Percentiles rank a stretch among this genome's conserved stretches.
Conservation (phyloP, 2,888 invertebrate species). For the Lutraria lutraria region DNA sequence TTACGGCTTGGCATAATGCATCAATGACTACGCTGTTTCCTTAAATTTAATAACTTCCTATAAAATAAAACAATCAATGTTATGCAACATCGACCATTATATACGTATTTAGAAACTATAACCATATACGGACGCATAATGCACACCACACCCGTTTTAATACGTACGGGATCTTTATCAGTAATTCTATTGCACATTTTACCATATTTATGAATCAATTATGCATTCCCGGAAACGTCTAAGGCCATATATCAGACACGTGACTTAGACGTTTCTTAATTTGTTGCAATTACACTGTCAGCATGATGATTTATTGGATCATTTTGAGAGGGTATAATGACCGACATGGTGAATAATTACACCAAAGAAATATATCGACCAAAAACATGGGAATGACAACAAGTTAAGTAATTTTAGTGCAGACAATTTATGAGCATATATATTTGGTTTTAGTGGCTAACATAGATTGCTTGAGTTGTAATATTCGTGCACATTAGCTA, state of each 20-base stretch:
- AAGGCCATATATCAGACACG: background rate
- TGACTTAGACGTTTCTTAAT: slow-evolving; percentile 2
- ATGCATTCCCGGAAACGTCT: background rate
- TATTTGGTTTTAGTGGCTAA: background rate
- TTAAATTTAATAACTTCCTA: too few relatives aligned
- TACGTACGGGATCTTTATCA: background rate
- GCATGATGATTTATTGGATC: background rate
- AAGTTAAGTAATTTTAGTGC: background rate
- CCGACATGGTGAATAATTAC: background rate
- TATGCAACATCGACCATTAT: background rate
- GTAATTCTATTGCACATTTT: background rate
- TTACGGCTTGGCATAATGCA: too few relatives aligned
- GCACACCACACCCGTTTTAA: background rate
- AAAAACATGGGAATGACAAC: background rate
- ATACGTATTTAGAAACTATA: background rate
- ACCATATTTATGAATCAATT: background rate
- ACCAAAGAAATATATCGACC: background rate
- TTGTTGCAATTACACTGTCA: background rate
- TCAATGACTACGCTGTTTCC: too few relatives aligned
- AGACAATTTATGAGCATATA: background rate
- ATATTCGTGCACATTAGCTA: background rate
- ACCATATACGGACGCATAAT: background rate
- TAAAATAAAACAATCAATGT: too few relatives aligned
- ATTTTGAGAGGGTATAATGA: background rate
- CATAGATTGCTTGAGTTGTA: background rate